phyloP scores from a whole-genome alignment of 1,140 invertebrate genomes.

The Nasonia giraulti region DNA sequence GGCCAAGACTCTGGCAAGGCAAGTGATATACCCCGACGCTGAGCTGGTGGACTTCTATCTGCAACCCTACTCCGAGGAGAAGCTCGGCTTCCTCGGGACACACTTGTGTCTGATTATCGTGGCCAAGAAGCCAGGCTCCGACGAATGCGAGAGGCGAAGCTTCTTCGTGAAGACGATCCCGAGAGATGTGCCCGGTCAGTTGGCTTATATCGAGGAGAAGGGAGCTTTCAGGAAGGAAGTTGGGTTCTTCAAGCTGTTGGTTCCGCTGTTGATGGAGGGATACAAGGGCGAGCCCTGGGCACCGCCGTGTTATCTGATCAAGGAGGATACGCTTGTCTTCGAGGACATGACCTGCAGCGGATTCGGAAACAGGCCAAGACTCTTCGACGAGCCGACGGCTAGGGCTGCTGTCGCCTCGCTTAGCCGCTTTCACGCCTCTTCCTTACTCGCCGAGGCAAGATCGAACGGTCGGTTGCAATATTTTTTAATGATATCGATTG shows the following conservation, averaged over 20 bases:
- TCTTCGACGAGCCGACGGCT: conserved; percentile 72
- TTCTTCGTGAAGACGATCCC: conserved; percentile 73
- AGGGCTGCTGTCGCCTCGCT: conserved; percentile 70
- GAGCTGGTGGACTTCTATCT: conserved; percentile 51
- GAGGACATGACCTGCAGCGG: conserved; percentile 49
- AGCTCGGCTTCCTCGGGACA: conserved; percentile 71
- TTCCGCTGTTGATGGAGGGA: conserved; percentile 36
- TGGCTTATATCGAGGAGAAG: conserved; percentile 67
- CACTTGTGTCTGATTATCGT: conserved; percentile 65
- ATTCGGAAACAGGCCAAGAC: conserved; percentile 61
- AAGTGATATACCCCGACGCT: conserved; percentile 41
- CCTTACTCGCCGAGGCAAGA: conserved; percentile 73
- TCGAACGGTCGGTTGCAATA: conserved; percentile 60
- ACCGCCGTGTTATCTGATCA: conserved; percentile 69
- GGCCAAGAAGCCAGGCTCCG: neutral
- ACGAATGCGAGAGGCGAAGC: conserved; percentile 51
- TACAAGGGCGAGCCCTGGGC: conserved; percentile 60
- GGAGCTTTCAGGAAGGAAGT: conserved; percentile 71
- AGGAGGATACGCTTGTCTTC: conserved; percentile 56
- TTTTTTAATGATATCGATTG: no score
- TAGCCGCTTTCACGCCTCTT: conserved; percentile 74
- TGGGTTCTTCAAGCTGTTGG: conserved; percentile 60
- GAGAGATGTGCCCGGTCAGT: conserved; percentile 58
- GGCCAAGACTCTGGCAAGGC: conserved; percentile 44
- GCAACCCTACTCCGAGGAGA: conserved; percentile 58